Percentiles rank a stretch among this genome's conserved stretches.
These are phyloP conservation scores for Cladopsammia gracilis DNA, from an alignment of 64 coral and sea anemone species.

Conservation along the genomic window DNA sequence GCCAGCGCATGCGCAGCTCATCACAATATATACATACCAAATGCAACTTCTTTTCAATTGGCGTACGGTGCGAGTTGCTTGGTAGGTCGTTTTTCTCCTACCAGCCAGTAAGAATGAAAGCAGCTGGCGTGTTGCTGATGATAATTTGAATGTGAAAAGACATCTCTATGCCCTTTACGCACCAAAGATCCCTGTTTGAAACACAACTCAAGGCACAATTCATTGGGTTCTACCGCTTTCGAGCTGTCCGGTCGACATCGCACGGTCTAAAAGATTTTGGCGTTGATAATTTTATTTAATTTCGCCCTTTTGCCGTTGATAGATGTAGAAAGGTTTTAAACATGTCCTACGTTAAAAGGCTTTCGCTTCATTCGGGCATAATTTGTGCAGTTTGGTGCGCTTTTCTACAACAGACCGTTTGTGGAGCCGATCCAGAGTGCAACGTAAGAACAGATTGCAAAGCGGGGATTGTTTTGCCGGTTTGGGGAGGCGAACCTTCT, in stretches of 20 bases:
- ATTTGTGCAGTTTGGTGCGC: slow-evolving; percentile 52
- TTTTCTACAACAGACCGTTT: slow-evolving; percentile 77
- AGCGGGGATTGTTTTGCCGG: slow-evolving; percentile 87
- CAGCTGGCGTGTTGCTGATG: slow-evolving; percentile 83
- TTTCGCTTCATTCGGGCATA: slow-evolving; percentile 35
- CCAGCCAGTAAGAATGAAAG: slow-evolving; percentile 91
- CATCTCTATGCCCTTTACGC: slow-evolving; percentile 78
- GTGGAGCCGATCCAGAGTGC: slow-evolving; percentile 21
- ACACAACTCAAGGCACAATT: slow-evolving; percentile 54
- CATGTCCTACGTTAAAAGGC: slow-evolving; percentile 33
- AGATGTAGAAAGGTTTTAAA: slow-evolving; percentile 39
- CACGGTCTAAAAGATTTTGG: neutral
- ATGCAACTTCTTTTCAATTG: slow-evolving; percentile 37
- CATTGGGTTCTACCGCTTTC: slow-evolving; percentile 32
- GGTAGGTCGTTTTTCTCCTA: slow-evolving; percentile 76
- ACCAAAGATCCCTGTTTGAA: slow-evolving; percentile 64
- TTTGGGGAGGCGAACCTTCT: slow-evolving; percentile 76
- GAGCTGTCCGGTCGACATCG: slow-evolving; percentile 31
- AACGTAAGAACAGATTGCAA: slow-evolving; percentile 72
- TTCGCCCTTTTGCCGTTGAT: slow-evolving; percentile 20
- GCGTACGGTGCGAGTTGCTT: slow-evolving; percentile 65
- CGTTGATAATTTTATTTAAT: slow-evolving; percentile 12
- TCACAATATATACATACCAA: slow-evolving; percentile 42
- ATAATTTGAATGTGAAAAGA: slow-evolving; percentile 98
- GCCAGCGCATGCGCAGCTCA: slow-evolving; percentile 1